Evolutionary conservation across 2,888 invertebrate species (phyloP).

Genomic region (Epsilonema sp.): DNA sequence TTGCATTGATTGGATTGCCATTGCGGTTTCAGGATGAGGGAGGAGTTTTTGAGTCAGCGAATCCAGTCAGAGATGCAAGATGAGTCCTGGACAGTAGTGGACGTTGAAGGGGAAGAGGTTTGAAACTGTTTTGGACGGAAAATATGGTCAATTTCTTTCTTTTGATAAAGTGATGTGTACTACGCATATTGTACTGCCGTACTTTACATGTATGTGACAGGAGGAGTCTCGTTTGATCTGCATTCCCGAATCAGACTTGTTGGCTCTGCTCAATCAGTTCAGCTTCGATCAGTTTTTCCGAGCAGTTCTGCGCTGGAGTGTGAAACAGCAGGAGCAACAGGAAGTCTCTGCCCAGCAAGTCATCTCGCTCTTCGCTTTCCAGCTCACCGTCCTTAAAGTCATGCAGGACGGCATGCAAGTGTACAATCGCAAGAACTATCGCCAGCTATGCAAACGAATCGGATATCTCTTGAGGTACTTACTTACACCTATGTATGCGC

Average conservation of each 20-base stretch:
- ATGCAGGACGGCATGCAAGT: constrained; percentile 20
- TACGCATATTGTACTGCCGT: constrained; percentile 3
- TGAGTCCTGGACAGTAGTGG: constrained; percentile 14
- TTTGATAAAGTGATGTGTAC: constrained; percentile 9
- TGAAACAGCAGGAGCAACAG: background rate
- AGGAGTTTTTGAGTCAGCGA: constrained; percentile 13
- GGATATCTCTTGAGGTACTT: constrained; percentile 19
- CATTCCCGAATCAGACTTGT: constrained; percentile 19
- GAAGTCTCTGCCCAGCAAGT: constrained; percentile 8
- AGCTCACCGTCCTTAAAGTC: constrained; percentile 14
- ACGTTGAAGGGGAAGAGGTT: constrained; percentile 14
- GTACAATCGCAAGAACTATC: constrained; percentile 15
- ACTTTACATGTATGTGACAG: constrained; percentile 9
- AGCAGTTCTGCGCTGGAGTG: background rate
- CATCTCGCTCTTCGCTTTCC: constrained; percentile 18
- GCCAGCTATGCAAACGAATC: constrained; percentile 20
- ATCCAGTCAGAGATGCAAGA: constrained; percentile 11
- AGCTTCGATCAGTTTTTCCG: constrained; percentile 17
- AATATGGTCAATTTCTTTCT: background rate
- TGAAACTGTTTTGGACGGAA: too few species aligned
- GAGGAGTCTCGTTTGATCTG: constrained; percentile 11
- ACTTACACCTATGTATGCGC: too few species aligned
- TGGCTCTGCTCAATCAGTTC: constrained; percentile 20
- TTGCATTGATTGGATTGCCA: too few species aligned
- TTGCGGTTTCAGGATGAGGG: too few species aligned